Conservation (phyloP, 2,113 vertebrate genomes). For the Ardeotis arabs region DNA sequence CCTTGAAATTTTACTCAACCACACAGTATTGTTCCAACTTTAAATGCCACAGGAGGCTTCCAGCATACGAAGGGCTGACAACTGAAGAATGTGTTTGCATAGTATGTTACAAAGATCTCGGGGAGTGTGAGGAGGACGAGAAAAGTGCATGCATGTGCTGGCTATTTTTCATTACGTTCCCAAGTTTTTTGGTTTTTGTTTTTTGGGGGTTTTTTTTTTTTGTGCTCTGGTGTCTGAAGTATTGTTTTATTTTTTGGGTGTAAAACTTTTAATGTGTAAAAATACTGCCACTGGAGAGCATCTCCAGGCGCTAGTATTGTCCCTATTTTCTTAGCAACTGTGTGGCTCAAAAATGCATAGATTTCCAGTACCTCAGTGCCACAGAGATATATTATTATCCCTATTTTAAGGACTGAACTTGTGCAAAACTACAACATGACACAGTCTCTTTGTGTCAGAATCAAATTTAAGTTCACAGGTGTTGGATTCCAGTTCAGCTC, state of each 20-base stretch:
- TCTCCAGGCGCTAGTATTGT: background rate
- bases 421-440: background rate
- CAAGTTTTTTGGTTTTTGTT: background rate
- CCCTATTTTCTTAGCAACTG: background rate
- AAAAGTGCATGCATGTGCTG: background rate
- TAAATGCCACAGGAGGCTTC: background rate
- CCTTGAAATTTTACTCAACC: background rate
- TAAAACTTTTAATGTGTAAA: background rate
- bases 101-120: background rate
- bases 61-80: background rate
- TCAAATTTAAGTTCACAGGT: background rate
- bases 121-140: background rate
- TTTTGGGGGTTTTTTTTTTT: background rate
- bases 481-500: background rate
- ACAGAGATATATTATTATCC: background rate
- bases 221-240: background rate
- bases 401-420: background rate
- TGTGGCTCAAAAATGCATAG: background rate
- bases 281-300: background rate
- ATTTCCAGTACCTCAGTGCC: background rate
- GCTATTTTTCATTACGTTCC: background rate
- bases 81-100: background rate
- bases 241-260: background rate
- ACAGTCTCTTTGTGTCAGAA: background rate
- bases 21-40: background rate